A percentile compares a stretch with the other conserved stretches of the same genome.
Conservation (phyloP, 2,113 vertebrate species). For the Euleptes europaea region DNA sequence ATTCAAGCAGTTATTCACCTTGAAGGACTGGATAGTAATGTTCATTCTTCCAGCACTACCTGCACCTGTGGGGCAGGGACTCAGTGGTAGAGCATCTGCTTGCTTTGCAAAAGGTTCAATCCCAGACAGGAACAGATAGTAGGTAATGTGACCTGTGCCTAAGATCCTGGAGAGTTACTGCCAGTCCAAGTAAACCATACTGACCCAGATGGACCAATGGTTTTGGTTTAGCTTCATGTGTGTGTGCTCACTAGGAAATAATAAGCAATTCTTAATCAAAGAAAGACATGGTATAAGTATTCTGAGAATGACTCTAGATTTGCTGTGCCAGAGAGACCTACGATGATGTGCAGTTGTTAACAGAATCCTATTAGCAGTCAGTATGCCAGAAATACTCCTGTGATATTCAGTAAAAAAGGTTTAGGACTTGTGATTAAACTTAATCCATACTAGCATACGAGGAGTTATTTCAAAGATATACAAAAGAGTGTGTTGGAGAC, state of each 20-base stretch:
- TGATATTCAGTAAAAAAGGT: conserved; percentile 6
- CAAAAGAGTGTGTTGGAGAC: not conserved
- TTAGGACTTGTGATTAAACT: conserved; percentile 41
- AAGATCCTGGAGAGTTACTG: too few relatives aligned
- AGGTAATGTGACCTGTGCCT: too few relatives aligned
- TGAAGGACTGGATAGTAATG: conserved; percentile 13
- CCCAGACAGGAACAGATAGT: too few relatives aligned
- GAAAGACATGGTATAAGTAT: not conserved
- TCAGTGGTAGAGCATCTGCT: too few relatives aligned
- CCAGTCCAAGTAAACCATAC: too few relatives aligned
- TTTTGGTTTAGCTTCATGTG: too few relatives aligned
- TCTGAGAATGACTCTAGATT: not conserved
- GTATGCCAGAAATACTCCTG: conserved; percentile 18
- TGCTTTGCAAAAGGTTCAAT: too few relatives aligned
- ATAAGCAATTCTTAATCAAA: not conserved
- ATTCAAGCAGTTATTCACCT: conserved; percentile 9
- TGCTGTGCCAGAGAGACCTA: conserved; percentile 12
- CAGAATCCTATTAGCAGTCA: not conserved
- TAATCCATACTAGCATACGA: not conserved
- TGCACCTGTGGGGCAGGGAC: not conserved
- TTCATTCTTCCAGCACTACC: not conserved
- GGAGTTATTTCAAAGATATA: not conserved
- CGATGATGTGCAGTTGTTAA: not conserved
- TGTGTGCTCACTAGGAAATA: not conserved
- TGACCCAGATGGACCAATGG: too few relatives aligned